A percentile compares a stretch with the other conserved stretches of the same genome.
phyloP scores from a whole-genome alignment of 2,888 invertebrate genomes.

The Andrena bicolor region DNA sequence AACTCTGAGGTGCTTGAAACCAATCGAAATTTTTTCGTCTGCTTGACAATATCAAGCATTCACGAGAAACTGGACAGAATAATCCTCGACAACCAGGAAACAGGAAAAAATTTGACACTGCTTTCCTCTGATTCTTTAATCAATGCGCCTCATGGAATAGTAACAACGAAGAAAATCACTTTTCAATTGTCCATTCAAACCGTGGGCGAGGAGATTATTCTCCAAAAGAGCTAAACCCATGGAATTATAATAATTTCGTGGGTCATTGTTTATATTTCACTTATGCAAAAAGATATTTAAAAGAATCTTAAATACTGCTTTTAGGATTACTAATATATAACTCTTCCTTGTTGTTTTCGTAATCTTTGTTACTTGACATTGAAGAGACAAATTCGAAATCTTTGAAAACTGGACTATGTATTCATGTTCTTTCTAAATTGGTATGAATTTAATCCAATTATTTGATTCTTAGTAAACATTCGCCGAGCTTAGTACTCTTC shows the following conservation, averaged over 20 bases:
- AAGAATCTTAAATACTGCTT: background rate
- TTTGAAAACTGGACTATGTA: background rate
- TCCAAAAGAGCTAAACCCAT: background rate
- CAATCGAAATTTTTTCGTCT: constrained; percentile 2
- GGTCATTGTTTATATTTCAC: background rate
- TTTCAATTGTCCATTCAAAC: background rate
- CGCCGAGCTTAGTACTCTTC: constrained; percentile 13
- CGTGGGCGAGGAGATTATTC: no score
- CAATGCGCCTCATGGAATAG: constrained; percentile 5
- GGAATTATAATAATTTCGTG: background rate
- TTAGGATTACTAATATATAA: constrained; percentile 5
- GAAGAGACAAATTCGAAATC: background rate
- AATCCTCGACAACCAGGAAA: background rate
- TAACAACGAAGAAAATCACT: background rate
- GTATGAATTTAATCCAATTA: no score
- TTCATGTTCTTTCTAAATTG: no score
- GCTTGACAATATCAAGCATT: background rate
- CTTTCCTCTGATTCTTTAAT: constrained; percentile 4
- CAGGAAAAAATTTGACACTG: background rate
- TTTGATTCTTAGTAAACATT: background rate
- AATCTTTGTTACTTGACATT: constrained; percentile 1
- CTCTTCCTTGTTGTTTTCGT: background rate
- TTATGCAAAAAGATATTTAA: background rate
- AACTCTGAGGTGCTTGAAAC: constrained; percentile 3
- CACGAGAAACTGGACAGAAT: background rate